A percentile compares a stretch with the other conserved stretches of the same genome.
These are phyloP conservation scores for Hippopotamus amphibius DNA, from an alignment of 2,113 vertebrate species.

Conservation along the genomic window DNA sequence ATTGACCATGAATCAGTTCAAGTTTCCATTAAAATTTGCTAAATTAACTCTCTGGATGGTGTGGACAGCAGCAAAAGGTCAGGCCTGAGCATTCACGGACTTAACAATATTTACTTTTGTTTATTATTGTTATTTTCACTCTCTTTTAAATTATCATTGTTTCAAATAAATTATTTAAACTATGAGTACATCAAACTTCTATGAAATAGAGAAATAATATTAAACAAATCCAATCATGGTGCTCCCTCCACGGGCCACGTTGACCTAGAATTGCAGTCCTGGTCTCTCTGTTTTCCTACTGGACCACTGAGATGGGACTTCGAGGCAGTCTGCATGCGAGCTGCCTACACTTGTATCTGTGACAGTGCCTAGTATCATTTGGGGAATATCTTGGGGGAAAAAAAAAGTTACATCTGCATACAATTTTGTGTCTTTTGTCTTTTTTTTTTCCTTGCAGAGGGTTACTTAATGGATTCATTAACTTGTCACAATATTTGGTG, in stretches of 20 bases:
- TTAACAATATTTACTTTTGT: not conserved
- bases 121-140: not conserved
- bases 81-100: not conserved
- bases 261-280: not conserved
- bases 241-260: not conserved
- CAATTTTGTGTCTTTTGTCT: not conserved
- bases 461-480: not conserved
- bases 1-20: constrained; percentile 46
- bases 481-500: constrained; percentile 20
- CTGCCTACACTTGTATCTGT: not conserved
- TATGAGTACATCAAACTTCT: not conserved
- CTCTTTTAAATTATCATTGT: not conserved
- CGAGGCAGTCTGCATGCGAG: not conserved
- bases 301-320: not conserved
- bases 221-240: too few species aligned
- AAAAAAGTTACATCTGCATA: not conserved
- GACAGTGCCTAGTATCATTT: not conserved
- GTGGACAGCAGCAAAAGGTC: constrained; percentile 35
- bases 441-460: not conserved
- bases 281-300: not conserved
- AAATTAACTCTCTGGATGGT: constrained; percentile 48
- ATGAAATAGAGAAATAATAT: not conserved
- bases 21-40: constrained; percentile 30
- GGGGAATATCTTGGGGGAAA: not conserved
- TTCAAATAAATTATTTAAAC: not conserved